phyloP scores from a whole-genome alignment of 2,888 invertebrate species.

The Cosmia trapezina region DNA sequence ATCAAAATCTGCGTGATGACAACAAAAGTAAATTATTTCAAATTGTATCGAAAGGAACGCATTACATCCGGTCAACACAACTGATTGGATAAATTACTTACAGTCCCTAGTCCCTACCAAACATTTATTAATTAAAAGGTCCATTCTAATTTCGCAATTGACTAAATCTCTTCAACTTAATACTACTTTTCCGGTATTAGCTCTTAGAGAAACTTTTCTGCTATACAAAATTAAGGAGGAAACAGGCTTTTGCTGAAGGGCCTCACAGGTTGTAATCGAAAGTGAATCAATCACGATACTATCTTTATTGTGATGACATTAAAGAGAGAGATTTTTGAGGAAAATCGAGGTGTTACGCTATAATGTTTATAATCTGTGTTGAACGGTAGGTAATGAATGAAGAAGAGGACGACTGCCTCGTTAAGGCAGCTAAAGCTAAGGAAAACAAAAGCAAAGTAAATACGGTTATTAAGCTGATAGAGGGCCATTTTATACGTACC shows the following conservation, averaged over 20 bases:
- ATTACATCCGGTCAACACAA: background rate
- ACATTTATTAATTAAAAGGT: constrained; percentile 23
- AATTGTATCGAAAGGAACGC: background rate
- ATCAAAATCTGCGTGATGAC: background rate
- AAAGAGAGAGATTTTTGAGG: background rate
- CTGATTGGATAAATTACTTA: background rate
- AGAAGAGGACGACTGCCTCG: background rate
- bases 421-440: background rate
- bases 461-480: constrained; percentile 7
- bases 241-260: constrained; percentile 7
- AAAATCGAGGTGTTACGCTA: background rate
- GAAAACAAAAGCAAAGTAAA: constrained; percentile 26
- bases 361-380: background rate
- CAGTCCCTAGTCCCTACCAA: too few species aligned
- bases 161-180: constrained; percentile 15
- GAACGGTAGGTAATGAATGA: constrained; percentile 1
- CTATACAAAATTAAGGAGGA: background rate
- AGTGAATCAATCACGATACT: constrained; percentile 21
- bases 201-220: background rate
- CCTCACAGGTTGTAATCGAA: background rate
- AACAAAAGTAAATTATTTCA: background rate
- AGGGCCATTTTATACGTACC: constrained; percentile 92
- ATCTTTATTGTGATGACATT: constrained; percentile 18
- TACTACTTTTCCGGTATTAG: constrained; percentile 10
- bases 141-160: constrained; percentile 25